Conservation (phyloP, 1,140 invertebrate species). For the Micrasema longulum region DNA sequence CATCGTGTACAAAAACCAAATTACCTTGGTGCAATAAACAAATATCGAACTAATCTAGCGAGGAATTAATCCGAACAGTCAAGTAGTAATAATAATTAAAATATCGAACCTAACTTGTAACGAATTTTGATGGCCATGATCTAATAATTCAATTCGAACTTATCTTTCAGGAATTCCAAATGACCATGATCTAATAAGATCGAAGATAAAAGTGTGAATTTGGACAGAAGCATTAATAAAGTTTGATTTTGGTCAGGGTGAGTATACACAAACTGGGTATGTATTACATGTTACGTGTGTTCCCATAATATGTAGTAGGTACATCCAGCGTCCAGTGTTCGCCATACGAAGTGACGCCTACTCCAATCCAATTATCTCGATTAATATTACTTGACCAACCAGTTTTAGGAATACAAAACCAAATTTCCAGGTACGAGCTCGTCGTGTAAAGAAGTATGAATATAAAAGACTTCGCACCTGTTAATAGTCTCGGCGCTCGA, state of each 20-base stretch:
- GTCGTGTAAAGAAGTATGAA: constrained; percentile 21
- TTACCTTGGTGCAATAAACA: too few species aligned
- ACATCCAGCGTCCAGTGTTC: not conserved
- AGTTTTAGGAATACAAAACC: constrained; percentile 37
- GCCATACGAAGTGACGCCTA: constrained; percentile 12
- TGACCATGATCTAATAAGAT: constrained; percentile 35
- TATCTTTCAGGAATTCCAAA: constrained; percentile 8
- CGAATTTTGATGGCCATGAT: too few species aligned
- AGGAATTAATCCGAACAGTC: too few species aligned
- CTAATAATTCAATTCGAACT: too few species aligned
- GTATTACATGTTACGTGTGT: not conserved
- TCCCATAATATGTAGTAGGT: not conserved
- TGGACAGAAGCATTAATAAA: not conserved
- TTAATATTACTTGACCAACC: constrained; percentile 38
- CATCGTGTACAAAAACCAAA: too few species aligned
- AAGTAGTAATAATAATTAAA: too few species aligned
- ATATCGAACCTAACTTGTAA: too few species aligned
- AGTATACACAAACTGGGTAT: not conserved
- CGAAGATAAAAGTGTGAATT: constrained; percentile 14
- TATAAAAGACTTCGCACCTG: constrained; percentile 36
- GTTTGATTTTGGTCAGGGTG: constrained; percentile 1
- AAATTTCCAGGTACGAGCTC: constrained; percentile 29
- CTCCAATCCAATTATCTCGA: constrained; percentile 32
- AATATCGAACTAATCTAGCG: too few species aligned
- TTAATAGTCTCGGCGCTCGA: constrained; percentile 21